These are phyloP conservation scores for Aselliscus stoliczkanus DNA, from an alignment of 2,797 vertebrate species.

Conservation along the genomic window DNA sequence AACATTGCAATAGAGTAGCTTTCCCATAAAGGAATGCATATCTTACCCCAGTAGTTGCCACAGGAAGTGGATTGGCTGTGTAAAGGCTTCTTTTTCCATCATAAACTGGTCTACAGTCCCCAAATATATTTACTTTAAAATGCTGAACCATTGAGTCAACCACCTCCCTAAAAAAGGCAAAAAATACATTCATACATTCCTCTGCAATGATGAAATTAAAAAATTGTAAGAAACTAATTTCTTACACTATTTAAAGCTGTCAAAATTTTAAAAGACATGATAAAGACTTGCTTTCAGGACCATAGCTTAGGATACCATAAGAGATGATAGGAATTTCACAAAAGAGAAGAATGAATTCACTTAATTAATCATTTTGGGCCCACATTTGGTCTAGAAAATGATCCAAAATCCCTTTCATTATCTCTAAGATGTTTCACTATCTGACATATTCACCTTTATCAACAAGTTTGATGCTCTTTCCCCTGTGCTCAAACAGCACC, in stretches of 20 bases:
- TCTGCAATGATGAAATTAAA: constrained; percentile 46
- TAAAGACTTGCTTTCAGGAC: constrained; percentile 37
- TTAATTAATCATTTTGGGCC: constrained; percentile 25
- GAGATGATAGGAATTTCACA: neutral
- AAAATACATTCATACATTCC: constrained; percentile 47
- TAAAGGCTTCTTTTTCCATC: constrained; percentile 98
- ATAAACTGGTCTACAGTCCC: constrained; percentile 95
- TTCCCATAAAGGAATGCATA: neutral
- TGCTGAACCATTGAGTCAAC: constrained; percentile 99
- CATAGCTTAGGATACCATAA: neutral
- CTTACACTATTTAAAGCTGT: constrained; percentile 31
- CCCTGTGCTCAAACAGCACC: neutral
- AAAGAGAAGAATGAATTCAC: constrained; percentile 24
- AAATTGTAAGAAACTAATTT: constrained; percentile 53
- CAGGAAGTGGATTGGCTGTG: constrained; percentile 94
- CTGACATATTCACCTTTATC: neutral
- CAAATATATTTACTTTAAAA: constrained; percentile 99
- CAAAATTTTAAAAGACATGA: constrained; percentile 46
- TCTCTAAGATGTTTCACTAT: neutral
- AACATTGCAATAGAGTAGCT: constrained; percentile 13
- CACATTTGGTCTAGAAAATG: neutral
- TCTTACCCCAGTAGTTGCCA: constrained; percentile 93
- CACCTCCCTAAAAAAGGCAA: constrained; percentile 88
- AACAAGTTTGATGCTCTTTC: neutral
- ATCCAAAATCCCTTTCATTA: constrained; percentile 9